Evolutionary conservation across 2,888 invertebrate genomes (phyloP), one percentile per base, ranked within the genome.

Genomic region (Sisyra terminalis): DNA sequence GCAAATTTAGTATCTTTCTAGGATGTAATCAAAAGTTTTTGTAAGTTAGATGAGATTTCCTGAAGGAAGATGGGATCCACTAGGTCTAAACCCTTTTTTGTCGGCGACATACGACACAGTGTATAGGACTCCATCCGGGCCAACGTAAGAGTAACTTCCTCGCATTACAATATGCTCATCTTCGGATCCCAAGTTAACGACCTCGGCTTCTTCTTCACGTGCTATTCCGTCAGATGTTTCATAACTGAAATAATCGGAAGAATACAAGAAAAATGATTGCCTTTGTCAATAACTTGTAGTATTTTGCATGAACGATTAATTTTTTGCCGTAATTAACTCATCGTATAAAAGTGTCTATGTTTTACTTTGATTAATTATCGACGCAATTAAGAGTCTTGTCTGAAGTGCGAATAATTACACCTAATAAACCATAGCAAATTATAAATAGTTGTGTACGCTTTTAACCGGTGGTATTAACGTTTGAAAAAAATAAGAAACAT

Each of bases 71-170:
- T 58, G 58, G 39, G 52, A 49, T 6, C 58, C 59, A 30, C 52
- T 49, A 2, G 58, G 55, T 48, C 64, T 65, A 51, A 65, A 73
- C 2, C 73, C 73, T 45, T 69, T 66, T 50, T 70, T 66, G 47
- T 72, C 70, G 3, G 73, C 73, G 17, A 65, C 63, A 52, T 71
- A 73, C 29, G 60, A 57, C 7, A 69, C 63, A 8, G 62, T 63
- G 51, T 70, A 69, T 24, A 65, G 63, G 44, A 63, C 60, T 14
- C 75, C 75, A 45, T 62, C 60, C 2, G 69, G 61, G 29, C 69
- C 70, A 45, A 65, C 57, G 52, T 72, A 75, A 1, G 68, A 67
- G 47, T 69, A 73, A 48, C 69, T 67, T 3, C 74, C 73, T n/a
- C 61, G 59, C 37, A 72, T 69, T 3, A 55, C 59, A 1, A 67